Base-by-base conservation (phyloP, 2,797 vertebrate genomes). In the Tachyglossus aculeatus region DNA sequence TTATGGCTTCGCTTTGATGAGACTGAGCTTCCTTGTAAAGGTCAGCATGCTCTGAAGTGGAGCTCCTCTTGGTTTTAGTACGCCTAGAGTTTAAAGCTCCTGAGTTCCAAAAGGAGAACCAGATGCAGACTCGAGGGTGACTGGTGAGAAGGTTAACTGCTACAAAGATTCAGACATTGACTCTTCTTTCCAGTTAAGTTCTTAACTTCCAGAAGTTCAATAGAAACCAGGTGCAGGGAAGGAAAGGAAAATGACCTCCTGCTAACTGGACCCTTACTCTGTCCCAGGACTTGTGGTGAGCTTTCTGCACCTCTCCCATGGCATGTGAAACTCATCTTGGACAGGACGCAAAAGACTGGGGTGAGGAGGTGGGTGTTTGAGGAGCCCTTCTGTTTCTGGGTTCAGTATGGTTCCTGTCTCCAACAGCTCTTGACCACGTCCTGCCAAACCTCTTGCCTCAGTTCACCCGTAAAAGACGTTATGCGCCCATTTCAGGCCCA, bases 191-290 rank as follows among this genome's bases (percentile, higher is more conserved):
- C 47, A 34, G 31, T 67, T 48, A 55, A 60, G 24, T 54, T 80
- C 78, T 59, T 75, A 66, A 67, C 71, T 66, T 45, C 60, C 68
- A 58, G 66, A 78, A 55, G 62, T 64, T 43, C 71, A 43, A 38
- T 33, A 55, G 77, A 66, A 74, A 66, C 67, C 66, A 58, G 14
- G 51, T 40, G 37, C 40, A 24, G 29, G 45, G 60, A 54, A 43
- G 32, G 14, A 1, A 36, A 65, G 16, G 54, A 72, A 48, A 63
- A 47, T 32, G 11, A 29, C 33, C 1, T 2, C 27, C 48, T 53
- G 32, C 31, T 73, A 60, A 58, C 65, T 6, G 25, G 16, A 66
- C 44, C 4, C 33, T 40, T 59, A 21, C 25, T 70, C 51, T 65
- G 62, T 27, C n/a, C n/a, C n/a, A n/a, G n/a, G n/a, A n/a, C n/a